These are phyloP conservation scores for Psephotus haematonotus DNA, from an alignment of 2,113 vertebrate species.

Conservation along the genomic window DNA sequence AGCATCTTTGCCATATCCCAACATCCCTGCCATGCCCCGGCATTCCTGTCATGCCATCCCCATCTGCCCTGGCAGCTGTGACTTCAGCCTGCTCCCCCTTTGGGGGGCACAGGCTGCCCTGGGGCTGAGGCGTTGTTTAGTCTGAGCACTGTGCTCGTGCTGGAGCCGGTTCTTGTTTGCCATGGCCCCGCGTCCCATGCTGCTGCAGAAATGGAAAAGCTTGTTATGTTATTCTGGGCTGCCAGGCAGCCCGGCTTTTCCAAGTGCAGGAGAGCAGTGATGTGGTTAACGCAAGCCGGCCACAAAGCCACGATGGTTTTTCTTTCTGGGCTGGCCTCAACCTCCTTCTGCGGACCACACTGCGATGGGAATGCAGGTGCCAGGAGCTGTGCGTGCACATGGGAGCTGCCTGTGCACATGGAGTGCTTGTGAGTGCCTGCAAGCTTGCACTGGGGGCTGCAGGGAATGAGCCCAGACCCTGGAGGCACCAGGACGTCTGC, in stretches of 20 bases:
- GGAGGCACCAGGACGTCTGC: neutral
- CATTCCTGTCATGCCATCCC: accelerated
- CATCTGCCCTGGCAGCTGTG: neutral
- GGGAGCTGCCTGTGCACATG: accelerated
- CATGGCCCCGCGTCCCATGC: neutral
- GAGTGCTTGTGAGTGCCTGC: accelerated
- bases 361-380: neutral
- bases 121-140: neutral
- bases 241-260: neutral
- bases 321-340: neutral
- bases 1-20: neutral
- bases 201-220: constrained; percentile 15
- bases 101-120: accelerated
- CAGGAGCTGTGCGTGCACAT: neutral
- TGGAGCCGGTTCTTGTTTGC: constrained; percentile 49
- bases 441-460: neutral
- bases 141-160: neutral
- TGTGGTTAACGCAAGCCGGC: neutral
- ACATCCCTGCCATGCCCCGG: too few relatives aligned
- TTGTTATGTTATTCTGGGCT: constrained; percentile 69
- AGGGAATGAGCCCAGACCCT: neutral
- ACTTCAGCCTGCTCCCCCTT: neutral
- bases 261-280: constrained; percentile 1
- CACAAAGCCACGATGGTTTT: neutral
- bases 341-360: neutral